A percentile compares a stretch with the other conserved stretches of the same genome.
Evolutionary conservation across 2,888 invertebrate species (phyloP).

Genomic region (Serrognathus titanus): DNA sequence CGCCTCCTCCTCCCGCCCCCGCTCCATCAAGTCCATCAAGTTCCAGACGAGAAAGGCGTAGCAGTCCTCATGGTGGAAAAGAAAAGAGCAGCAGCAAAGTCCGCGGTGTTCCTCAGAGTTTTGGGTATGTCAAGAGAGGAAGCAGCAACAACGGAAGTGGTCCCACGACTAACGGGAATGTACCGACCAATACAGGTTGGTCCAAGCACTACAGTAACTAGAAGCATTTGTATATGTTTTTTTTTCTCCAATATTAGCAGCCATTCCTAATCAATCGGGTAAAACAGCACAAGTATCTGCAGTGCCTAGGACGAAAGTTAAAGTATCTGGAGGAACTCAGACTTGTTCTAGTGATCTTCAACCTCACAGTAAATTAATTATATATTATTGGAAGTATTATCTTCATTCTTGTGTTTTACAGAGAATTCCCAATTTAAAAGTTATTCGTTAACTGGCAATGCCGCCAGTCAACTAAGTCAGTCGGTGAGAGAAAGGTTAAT

Average conservation of each 20-base stretch:
- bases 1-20: constrained; percentile 54
- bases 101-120: constrained; percentile 73
- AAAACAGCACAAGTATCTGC: constrained; percentile 80
- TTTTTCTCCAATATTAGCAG: constrained; percentile 25
- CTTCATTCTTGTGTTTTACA: constrained; percentile 19
- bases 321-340: constrained; percentile 87
- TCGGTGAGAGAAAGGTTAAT: constrained; percentile 79
- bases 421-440: constrained; percentile 78
- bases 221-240: constrained; percentile 1
- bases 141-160: constrained; percentile 51
- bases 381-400: not conserved
- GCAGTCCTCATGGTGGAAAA: constrained; percentile 47
- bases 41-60: constrained; percentile 44
- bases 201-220: constrained; percentile 1
- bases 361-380: constrained; percentile 55
- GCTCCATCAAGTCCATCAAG: constrained; percentile 48
- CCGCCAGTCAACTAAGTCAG: constrained; percentile 82
- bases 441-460: constrained; percentile 78
- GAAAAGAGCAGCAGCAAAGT: constrained; percentile 63
- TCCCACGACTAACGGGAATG: constrained; percentile 44
- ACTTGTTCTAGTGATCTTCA: constrained; percentile 76
- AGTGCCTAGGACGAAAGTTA: constrained; percentile 81
- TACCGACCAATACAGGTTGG: constrained; percentile 26
- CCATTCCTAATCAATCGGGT: constrained; percentile 39
- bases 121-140: constrained; percentile 77